These are phyloP conservation scores for Python bivittatus DNA, from an alignment of 2,113 vertebrate species.

Conservation along the genomic window DNA sequence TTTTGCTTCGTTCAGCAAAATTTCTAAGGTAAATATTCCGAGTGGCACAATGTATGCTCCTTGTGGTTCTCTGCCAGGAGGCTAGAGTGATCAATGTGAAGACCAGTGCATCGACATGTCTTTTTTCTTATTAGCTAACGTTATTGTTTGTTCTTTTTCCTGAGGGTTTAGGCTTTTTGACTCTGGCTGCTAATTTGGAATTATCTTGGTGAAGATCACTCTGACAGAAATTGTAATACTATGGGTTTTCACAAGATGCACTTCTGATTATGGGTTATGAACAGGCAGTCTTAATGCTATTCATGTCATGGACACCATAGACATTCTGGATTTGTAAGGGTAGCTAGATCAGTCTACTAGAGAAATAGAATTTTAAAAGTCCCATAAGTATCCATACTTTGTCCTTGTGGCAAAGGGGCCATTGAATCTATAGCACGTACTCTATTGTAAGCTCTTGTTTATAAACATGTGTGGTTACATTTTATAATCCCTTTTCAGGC, in stretches of 20 bases:
- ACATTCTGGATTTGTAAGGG: background rate
- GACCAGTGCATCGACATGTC: background rate
- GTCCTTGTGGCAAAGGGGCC: background rate
- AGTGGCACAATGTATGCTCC: background rate
- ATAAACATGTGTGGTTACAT: background rate
- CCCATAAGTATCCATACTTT: background rate
- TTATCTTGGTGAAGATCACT: background rate
- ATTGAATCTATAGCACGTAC: background rate
- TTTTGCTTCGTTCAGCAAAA: background rate
- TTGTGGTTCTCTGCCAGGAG: background rate
- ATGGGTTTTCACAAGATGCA: background rate
- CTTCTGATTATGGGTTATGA: background rate
- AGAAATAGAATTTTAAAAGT: background rate
- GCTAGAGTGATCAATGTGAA: background rate
- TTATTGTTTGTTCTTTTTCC: no score
- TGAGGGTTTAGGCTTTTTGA: background rate
- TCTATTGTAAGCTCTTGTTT: background rate
- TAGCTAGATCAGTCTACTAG: background rate
- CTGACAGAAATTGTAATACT: background rate
- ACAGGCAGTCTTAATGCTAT: background rate
- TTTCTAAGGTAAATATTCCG: background rate
- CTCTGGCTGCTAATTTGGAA: background rate
- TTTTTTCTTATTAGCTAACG: background rate
- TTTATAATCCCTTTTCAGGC: background rate
- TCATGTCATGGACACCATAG: background rate